Evolutionary conservation across 2,888 invertebrate genomes (phyloP).

Genomic region (Conchocele bisecta): DNA sequence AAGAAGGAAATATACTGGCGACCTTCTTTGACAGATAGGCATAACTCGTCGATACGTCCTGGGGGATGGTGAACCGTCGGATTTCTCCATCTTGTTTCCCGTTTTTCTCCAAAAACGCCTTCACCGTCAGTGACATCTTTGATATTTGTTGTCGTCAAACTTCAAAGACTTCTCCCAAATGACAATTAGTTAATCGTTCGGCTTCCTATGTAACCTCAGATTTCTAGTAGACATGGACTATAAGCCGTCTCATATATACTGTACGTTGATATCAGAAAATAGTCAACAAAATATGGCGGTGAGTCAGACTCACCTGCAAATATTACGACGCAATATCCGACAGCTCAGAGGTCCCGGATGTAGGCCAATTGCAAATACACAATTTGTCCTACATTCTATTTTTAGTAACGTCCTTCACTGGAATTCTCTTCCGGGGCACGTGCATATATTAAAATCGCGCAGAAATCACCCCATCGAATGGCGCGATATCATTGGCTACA

Average conservation of each 20-base stretch:
- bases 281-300: too few relatives aligned
- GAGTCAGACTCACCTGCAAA: background rate
- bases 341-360: background rate
- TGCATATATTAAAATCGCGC: conserved; percentile 35
- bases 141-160: conserved; percentile 1
- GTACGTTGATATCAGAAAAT: too few relatives aligned
- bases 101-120: conserved; percentile 73
- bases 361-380: background rate
- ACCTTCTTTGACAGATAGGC: conserved; percentile 86
- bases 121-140: conserved; percentile 78
- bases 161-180: background rate
- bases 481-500: conserved; percentile 46
- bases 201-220: too few relatives aligned
- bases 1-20: conserved; percentile 85
- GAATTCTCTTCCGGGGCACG: conserved; percentile 54
- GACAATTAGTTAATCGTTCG: background rate
- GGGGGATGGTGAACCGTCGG: conserved; percentile 86
- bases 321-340: conserved; percentile 4
- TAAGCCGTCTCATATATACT: too few relatives aligned
- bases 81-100: conserved; percentile 84
- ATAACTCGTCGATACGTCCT: conserved; percentile 85
- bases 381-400: conserved; percentile 7
- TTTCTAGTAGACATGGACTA: too few relatives aligned
- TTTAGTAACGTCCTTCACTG: conserved; percentile 53
- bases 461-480: conserved; percentile 57